A percentile compares a stretch with the other conserved stretches of the same genome.
Evolutionary conservation across 2,888 invertebrate species (phyloP).

Genomic region (Erannis defoliaria): DNA sequence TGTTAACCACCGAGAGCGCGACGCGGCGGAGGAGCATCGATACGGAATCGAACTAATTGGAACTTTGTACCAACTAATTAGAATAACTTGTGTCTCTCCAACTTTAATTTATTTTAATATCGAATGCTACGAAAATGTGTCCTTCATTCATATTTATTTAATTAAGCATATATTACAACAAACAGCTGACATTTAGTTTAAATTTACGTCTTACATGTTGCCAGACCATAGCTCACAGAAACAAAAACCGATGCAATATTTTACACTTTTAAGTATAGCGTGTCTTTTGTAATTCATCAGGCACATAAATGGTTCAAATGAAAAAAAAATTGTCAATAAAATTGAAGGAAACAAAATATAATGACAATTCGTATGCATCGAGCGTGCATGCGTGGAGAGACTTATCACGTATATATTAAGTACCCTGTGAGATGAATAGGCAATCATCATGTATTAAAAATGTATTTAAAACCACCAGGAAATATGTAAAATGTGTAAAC

Average conservation of each 20-base stretch:
- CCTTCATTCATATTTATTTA: constrained; percentile 47
- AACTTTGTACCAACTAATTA: constrained; percentile 77
- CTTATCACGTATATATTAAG: constrained; percentile 60
- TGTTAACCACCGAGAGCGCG: constrained; percentile 67
- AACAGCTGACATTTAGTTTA: constrained; percentile 27
- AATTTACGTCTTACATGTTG: neutral
- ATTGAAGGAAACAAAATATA: constrained; percentile 56
- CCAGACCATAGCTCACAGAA: constrained; percentile 19
- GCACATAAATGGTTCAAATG: constrained; percentile 51
- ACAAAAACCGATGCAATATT: constrained; percentile 33
- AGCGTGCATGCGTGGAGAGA: constrained; percentile 44
- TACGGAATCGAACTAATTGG: constrained; percentile 77
- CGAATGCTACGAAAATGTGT: constrained; percentile 55
- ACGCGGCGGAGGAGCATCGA: constrained; percentile 60
- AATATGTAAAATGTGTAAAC: constrained; percentile 37
- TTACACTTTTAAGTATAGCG: constrained; percentile 37
- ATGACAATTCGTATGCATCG: constrained; percentile 55
- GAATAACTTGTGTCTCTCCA: constrained; percentile 64
- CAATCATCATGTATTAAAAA: constrained; percentile 45
- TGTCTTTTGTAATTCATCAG: constrained; percentile 44
- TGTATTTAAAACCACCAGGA: constrained; percentile 38
- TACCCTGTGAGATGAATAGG: constrained; percentile 56
- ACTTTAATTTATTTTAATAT: constrained; percentile 62
- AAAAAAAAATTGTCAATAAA: constrained; percentile 46
- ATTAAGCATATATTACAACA: constrained; percentile 41